phyloP scores from a whole-genome alignment of 2,888 invertebrate genomes.

The Drosophila neutralis region DNA sequence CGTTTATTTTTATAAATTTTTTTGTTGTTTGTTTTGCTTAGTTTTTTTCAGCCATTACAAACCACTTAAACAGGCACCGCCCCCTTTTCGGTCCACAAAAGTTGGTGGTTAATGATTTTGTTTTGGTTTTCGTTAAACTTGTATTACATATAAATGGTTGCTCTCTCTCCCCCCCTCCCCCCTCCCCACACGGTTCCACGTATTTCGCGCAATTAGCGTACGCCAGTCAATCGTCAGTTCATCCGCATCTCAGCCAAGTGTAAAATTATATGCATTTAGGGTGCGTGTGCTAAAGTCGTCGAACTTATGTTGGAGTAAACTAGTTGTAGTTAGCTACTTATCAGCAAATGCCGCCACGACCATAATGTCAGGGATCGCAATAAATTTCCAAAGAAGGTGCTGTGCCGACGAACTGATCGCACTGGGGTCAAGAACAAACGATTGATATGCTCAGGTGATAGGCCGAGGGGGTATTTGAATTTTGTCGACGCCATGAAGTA shows the following conservation, averaged over 20 bases:
- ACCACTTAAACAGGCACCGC: constrained; percentile 28
- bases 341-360: not conserved
- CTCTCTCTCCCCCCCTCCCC: not conserved
- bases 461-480: not conserved
- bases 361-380: constrained; percentile 1
- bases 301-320: constrained; percentile 35
- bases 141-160: constrained; percentile 32
- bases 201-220: constrained; percentile 28
- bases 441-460: not conserved
- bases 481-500: not conserved
- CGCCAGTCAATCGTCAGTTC: constrained; percentile 30
- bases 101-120: constrained; percentile 50
- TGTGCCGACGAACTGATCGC: not conserved
- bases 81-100: constrained; percentile 19
- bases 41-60: constrained; percentile 42
- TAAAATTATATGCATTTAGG: constrained; percentile 56
- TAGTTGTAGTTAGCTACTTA: constrained; percentile 1
- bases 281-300: constrained; percentile 47
- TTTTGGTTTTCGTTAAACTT: constrained; percentile 63
- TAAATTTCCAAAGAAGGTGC: not conserved
- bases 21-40: constrained; percentile 9
- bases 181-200: not conserved
- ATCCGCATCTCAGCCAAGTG: constrained; percentile 52
- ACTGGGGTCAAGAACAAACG: not conserved
- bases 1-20: constrained; percentile 32